phyloP scores from a whole-genome alignment of 2,888 invertebrate species.

The Parnassius glacialis region DNA sequence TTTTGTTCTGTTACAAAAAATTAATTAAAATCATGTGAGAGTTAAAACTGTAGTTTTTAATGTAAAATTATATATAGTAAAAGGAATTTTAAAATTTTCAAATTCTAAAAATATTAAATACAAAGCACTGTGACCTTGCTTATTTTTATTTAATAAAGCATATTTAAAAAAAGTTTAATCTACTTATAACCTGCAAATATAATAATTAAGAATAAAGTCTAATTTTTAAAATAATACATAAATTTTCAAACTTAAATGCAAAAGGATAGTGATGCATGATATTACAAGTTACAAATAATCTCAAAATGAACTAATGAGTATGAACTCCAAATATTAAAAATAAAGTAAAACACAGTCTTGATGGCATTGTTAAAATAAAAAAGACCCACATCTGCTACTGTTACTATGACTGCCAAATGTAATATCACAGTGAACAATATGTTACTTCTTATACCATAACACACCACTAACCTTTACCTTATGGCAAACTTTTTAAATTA shows the following conservation, averaged over 20 bases:
- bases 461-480: constrained; percentile 14
- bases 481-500: constrained; percentile 18
- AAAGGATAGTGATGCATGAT: constrained; percentile 24
- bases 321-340: constrained; percentile 8
- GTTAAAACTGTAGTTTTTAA: too few species aligned
- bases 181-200: not conserved
- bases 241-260: constrained; percentile 21
- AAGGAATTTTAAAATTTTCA: not conserved
- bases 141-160: too few species aligned
- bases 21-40: too few species aligned
- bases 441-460: constrained; percentile 4
- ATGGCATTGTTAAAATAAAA: constrained; percentile 10
- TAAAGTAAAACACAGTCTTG: constrained; percentile 20
- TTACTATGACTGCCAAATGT: constrained; percentile 23
- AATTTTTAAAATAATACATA: constrained; percentile 16
- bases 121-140: too few species aligned
- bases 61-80: not conserved
- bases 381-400: constrained; percentile 17
- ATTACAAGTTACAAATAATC: constrained; percentile 18
- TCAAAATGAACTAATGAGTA: constrained; percentile 24
- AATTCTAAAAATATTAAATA: not conserved
- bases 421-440: constrained; percentile 26
- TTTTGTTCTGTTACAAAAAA: too few species aligned
- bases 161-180: too few species aligned
- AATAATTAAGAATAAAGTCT: constrained; percentile 11